Evolutionary conservation across 2,888 invertebrate genomes (phyloP), one percentile per base, ranked within the genome.

Genomic region (Lepidocyrtinus sp.): DNA sequence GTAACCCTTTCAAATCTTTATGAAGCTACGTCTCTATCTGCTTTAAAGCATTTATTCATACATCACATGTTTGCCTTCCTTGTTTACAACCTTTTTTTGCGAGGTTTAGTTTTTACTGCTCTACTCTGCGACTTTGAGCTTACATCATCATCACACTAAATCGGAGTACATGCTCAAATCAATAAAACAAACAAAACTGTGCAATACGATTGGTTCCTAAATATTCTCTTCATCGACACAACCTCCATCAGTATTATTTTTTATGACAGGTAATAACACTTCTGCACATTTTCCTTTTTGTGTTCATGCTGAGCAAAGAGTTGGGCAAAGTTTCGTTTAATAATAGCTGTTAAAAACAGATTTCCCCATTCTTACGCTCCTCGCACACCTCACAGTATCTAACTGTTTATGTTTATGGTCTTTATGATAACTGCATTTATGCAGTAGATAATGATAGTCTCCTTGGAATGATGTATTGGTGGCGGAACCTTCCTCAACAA

Each of bases 401-500:
- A 36, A 7, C 12, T 36, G 36, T 7, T 5, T 36, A 36, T 7
- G 36, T 12, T 36, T 12, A 36, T 5, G 36, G n/a, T n/a, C n/a
- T n/a, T n/a, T n/a, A n/a, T n/a, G n/a, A n/a, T n/a, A n/a, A n/a
- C n/a, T n/a, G n/a, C n/a, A n/a, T n/a, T n/a, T n/a, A n/a, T n/a
- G n/a, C n/a, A n/a, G n/a, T n/a, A n/a, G n/a, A n/a, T n/a, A n/a
- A n/a, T n/a, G n/a, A n/a, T n/a, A n/a, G n/a, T n/a, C n/a, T n/a
- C n/a, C n/a, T n/a, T n/a, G n/a, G 15, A 24, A 68, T 59, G 55
- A 59, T 26, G 26, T 55, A 17, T 70, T n/a, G 26, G 59, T 27
- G 59, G 27, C 46, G 22, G 36, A 45, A 73, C 73, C 73, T 73
- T 64, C 73, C 73, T 65, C 73, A 73, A 73, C 65, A 73, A 65